Conservation (phyloP, 2,113 vertebrate species). For the Brachypodius melanocephalos region DNA sequence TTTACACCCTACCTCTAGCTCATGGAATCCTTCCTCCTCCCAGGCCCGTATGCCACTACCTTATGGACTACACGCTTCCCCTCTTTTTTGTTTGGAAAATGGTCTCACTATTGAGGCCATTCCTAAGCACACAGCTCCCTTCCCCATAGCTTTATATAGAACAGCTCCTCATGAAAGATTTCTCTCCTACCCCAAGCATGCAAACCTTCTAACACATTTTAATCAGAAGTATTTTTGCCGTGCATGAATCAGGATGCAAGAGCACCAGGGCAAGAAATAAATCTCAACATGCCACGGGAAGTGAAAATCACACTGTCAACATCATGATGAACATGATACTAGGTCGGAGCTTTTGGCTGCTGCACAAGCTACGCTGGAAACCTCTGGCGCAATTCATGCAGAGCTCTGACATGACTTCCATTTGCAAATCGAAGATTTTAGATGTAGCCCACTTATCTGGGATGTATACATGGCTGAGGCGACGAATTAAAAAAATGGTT, state of each 20-base stretch:
- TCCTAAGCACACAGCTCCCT: background rate
- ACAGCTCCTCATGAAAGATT: background rate
- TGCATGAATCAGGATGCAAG: background rate
- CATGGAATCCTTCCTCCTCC: background rate
- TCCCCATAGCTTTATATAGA: background rate
- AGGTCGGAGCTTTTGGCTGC: background rate
- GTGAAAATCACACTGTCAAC: background rate
- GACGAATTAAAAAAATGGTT: background rate
- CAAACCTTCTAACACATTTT: background rate
- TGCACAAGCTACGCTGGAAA: background rate
- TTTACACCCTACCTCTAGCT: background rate
- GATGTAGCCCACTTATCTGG: background rate
- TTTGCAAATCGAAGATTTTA: background rate
- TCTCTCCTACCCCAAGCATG: background rate
- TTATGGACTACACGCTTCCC: background rate
- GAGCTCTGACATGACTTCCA: background rate
- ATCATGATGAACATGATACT: background rate
- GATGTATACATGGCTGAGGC: background rate
- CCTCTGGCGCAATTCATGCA: background rate
- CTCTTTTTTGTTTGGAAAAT: background rate
- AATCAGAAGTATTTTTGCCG: background rate
- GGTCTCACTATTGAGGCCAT: background rate
- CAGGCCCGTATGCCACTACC: background rate
- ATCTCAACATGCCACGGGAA: background rate
- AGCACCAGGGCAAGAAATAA: conserved; percentile 29